These are phyloP conservation scores for Endotricha flammealis DNA, from an alignment of 2,888 invertebrate genomes.

Conservation along the genomic window DNA sequence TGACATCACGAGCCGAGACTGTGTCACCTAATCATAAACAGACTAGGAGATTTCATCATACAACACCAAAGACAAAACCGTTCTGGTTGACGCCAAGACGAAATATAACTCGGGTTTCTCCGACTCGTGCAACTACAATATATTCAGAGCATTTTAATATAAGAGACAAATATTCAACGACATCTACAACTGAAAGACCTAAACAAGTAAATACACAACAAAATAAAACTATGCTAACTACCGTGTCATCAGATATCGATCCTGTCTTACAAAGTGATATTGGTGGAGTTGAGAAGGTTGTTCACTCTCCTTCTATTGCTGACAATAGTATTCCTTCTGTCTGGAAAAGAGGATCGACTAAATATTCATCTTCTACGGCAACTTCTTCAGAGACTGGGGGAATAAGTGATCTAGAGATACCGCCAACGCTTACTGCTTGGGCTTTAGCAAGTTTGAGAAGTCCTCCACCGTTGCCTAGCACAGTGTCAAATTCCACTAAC, in stretches of 20 bases:
- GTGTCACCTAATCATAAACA: constrained; percentile 35
- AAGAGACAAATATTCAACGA: constrained; percentile 45
- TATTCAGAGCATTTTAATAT: constrained; percentile 66
- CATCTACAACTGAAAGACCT: constrained; percentile 10
- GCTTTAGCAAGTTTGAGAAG: constrained; percentile 67
- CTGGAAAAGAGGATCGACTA: constrained; percentile 72
- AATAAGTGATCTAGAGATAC: constrained; percentile 58
- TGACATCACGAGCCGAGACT: constrained; percentile 45
- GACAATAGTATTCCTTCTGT: constrained; percentile 70
- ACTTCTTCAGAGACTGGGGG: constrained; percentile 43
- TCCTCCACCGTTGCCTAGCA: constrained; percentile 44
- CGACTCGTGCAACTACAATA: constrained; percentile 53
- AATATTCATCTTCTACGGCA: constrained; percentile 49
- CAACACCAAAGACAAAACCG: constrained; percentile 59
- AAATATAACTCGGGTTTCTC: constrained; percentile 41
- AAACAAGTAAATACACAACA: constrained; percentile 28
- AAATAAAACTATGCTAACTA: constrained; percentile 50
- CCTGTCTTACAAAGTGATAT: constrained; percentile 65
- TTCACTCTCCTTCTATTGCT: constrained; percentile 57
- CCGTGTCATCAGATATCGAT: constrained; percentile 69
- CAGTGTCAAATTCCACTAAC: constrained; percentile 36
- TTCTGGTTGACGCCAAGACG: constrained; percentile 64
- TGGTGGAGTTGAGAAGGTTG: constrained; percentile 55
- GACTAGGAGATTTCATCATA: constrained; percentile 57
- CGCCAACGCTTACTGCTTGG: constrained; percentile 73